Base-by-base conservation (phyloP, 2,113 vertebrate genomes). In the Peromyscus leucopus region DNA sequence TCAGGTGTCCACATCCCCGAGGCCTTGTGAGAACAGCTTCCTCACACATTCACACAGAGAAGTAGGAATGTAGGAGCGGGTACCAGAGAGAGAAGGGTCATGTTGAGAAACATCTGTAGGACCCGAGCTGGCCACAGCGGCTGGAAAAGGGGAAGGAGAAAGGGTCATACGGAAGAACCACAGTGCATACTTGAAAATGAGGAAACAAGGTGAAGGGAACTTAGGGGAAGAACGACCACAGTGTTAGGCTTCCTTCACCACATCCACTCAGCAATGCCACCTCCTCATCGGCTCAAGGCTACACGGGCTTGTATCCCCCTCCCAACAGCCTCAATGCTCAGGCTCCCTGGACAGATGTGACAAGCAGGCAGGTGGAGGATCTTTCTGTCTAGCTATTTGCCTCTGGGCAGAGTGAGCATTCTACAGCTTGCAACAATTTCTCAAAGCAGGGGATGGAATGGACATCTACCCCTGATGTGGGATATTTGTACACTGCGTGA, bases 171-270 rank as follows among this genome's bases (percentile, higher is more conserved):
- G 51, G 31, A 67, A 91, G 13, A 83, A 48, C 2, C 8, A 55
- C 46, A 1, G 7, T 13, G 26, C 39, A 82, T 33, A n/a, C 51
- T 33, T 65, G 61, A 12, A 72, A 59, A 46, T 91, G 72, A 91
- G 59, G 67, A 85, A 46, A 26, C 36, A 9, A 26, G 12, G 24
- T 2, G 2, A 5, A 31, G 67, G 72, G 33, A 21, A 42, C 36
- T 0, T 0, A 3, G 7, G 72, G n/a, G 59, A 55, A 26, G 24
- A 28, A 4, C 21, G 59, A 1, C 39, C 3, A 1, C 3, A 2
- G 24, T 0, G 2, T 31, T 36, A 36, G 69, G 36, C 28, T 74
- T 24, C 55, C 63, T 51, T 80, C 42, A 5, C 33, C 12, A 16
- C 3, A 57, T 75, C 69, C 16, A n/a, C 31, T 36, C 3, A 19